Conservation (phyloP, 2,888 invertebrate species). For the Lutraria lutraria region DNA sequence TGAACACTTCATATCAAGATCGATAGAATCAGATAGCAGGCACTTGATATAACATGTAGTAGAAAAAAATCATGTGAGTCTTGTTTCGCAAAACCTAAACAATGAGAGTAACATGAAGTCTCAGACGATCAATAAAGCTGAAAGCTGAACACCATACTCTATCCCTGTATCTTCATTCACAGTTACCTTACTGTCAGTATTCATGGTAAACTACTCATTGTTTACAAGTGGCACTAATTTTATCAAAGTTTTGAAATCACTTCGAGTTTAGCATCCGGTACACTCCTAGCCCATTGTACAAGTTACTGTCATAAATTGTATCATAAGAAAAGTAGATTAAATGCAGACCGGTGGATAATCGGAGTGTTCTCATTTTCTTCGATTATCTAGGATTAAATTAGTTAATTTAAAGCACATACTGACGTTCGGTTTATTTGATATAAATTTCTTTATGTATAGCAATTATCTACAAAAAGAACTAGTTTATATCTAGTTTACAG, state of each 20-base stretch:
- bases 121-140: slow-evolving; percentile 14
- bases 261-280: too few species aligned
- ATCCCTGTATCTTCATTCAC: neutral
- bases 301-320: too few species aligned
- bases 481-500: too few species aligned
- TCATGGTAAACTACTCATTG: neutral
- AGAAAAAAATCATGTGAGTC: slow-evolving; percentile 6
- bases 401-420: too few species aligned
- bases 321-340: too few species aligned
- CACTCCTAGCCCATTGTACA: too few species aligned
- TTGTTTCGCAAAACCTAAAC: slow-evolving; percentile 6
- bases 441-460: too few species aligned
- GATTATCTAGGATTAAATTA: too few species aligned
- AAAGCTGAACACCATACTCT: neutral
- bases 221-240: neutral
- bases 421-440: too few species aligned
- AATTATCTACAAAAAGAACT: too few species aligned
- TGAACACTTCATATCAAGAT: neutral
- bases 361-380: too few species aligned
- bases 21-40: neutral
- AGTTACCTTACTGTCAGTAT: neutral
- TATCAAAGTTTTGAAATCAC: neutral
- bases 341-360: too few species aligned
- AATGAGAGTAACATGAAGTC: neutral
- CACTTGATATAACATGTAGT: neutral